Percentiles rank a stretch among this genome's conserved stretches.
Evolutionary conservation across 2,888 invertebrate species (phyloP).

Genomic region (Ganaspis brasiliensis): DNA sequence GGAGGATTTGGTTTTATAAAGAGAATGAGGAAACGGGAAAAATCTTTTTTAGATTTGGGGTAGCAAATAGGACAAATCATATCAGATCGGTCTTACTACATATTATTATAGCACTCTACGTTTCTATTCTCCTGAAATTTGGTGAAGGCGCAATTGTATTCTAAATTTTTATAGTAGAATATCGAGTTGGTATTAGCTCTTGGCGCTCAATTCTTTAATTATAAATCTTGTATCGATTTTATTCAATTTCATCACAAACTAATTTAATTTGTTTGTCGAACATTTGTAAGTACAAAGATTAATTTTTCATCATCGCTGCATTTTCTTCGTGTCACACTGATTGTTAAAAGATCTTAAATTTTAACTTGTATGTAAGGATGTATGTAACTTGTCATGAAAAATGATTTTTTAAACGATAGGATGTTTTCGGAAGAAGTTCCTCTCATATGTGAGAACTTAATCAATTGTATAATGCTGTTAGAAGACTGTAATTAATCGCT

Average conservation of each 20-base stretch:
- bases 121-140: conserved; percentile 65
- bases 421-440: conserved; percentile 21
- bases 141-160: conserved; percentile 33
- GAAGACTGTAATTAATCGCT: conserved; percentile 18
- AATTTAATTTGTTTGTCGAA: conserved; percentile 48
- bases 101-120: conserved; percentile 66
- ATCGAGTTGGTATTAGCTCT: conserved; percentile 41
- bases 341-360: conserved; percentile 64
- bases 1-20: conserved; percentile 57
- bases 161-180: conserved; percentile 45
- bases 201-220: conserved; percentile 38
- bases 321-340: conserved; percentile 59
- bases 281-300: conserved; percentile 53
- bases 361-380: conserved; percentile 65
- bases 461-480: conserved; percentile 45
- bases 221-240: conserved; percentile 12
- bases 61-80: conserved; percentile 70
- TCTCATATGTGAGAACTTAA: conserved; percentile 15
- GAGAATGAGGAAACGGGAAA: conserved; percentile 63
- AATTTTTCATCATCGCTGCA: conserved; percentile 44
- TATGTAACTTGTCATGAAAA: conserved; percentile 48
- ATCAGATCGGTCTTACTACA: conserved; percentile 75
- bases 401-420: conserved; percentile 49
- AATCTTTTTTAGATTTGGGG: conserved; percentile 56
- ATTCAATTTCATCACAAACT: conserved; percentile 32